Base-by-base conservation (phyloP, 2,888 invertebrate genomes). In the Acleris laterana region DNA sequence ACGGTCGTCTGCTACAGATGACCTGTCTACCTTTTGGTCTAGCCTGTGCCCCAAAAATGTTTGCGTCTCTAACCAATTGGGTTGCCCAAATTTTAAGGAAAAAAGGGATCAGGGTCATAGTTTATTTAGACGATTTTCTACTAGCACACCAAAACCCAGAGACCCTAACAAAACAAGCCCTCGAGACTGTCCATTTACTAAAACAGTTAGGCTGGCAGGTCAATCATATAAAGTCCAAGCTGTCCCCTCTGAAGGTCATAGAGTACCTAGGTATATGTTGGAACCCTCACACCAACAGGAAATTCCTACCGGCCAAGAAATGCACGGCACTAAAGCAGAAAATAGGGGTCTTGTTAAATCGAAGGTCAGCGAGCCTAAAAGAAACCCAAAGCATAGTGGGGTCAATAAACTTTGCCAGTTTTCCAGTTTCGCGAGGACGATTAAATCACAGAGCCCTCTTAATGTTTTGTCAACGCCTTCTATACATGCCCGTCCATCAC, bases 291-390 rank as follows among this genome's bases (percentile, higher is more conserved):
- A 16, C 46, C 16, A 46, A 46, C n/a, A n/a, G 11, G 16, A 46
- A 46, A 46, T 46, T 16, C 46, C 46, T 46, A n/a, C 46, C 46
- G n/a, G n/a, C n/a, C 16, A 16, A 46, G n/a, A 46, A 46, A 46
- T 46, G 13, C 46, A 5, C n/a, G n/a, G 46, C 16, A 16, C 46
- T 46, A 46, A 46, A 1, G n/a, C 11, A 46, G n/a, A 46, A 46
- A 16, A 46, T 46, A 46, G n/a, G 5, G 5, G n/a, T 46, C n/a
- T 16, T 46, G 5, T 46, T 46, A n/a, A 46, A 46, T 5, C 11
- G 46, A 46, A 46, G n/a, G n/a, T 46, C 46, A 5, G 46, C 46
- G 16, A 46, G 46, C n/a, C n/a, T 46, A n/a, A 46, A 46, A 46
- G 46, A 46, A 16, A 16, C n/a, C 16, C 46, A 46, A n/a, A 46